Conservation (phyloP, 2,797 vertebrate species). For the Carapus acus region DNA sequence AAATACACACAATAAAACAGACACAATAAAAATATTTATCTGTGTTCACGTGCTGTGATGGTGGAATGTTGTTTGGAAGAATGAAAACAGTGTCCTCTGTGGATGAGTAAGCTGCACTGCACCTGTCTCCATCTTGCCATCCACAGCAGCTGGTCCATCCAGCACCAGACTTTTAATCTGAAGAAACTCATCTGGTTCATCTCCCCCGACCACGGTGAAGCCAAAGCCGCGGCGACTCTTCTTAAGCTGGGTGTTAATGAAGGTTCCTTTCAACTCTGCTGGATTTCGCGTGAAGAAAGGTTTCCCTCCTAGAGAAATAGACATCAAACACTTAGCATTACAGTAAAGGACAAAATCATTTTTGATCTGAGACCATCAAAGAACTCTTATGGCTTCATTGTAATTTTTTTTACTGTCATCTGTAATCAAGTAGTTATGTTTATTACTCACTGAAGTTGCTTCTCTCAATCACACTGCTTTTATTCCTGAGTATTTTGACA, state of each 20-base stretch:
- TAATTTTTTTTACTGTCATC: no score
- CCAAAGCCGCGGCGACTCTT: slow-evolving; percentile 96
- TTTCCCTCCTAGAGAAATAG: slow-evolving; percentile 77
- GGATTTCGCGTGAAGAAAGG: slow-evolving; percentile 98
- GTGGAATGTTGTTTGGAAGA: not conserved
- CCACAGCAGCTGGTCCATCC: slow-evolving; percentile 91
- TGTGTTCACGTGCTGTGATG: not conserved
- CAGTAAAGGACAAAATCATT: no score
- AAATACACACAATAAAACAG: no score
- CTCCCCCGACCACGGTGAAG: slow-evolving; percentile 95
- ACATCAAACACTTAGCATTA: not conserved
- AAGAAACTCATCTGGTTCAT: slow-evolving; percentile 96
- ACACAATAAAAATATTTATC: no score
- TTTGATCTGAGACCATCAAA: no score
- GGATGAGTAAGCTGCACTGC: slow-evolving; percentile 44
- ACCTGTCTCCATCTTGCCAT: slow-evolving; percentile 99
- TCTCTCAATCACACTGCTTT: no score
- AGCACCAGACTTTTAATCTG: slow-evolving; percentile 98
- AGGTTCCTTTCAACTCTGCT: slow-evolving; percentile 93
- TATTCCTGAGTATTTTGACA: no score
- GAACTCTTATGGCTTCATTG: no score
- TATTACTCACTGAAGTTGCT: no score
- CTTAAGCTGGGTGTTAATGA: slow-evolving; percentile 95
- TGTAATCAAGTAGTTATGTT: no score
- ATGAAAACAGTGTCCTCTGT: slow-evolving; percentile 55